Percentiles rank a stretch among this genome's conserved stretches.
These are phyloP conservation scores for Lucilia cuprina DNA, from an alignment of 1,140 invertebrate species.

Conservation along the genomic window DNA sequence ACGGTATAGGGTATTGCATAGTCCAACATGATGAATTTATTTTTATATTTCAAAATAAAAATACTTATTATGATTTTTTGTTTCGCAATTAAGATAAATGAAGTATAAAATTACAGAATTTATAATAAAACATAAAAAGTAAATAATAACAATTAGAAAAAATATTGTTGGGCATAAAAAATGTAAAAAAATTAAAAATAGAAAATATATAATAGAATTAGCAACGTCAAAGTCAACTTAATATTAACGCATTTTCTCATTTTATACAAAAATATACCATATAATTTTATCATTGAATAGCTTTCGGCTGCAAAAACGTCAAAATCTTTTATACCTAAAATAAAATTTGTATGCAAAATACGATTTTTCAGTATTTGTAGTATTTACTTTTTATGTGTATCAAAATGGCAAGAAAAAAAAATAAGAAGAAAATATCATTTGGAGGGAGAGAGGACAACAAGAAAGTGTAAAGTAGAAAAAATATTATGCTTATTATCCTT, in stretches of 20 bases:
- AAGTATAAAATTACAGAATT: background rate
- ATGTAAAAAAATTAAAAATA: background rate
- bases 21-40: too few species aligned
- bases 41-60: too few species aligned
- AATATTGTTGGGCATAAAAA: background rate
- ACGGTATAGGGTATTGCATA: too few species aligned
- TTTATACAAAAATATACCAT: background rate
- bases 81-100: background rate
- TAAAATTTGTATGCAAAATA: background rate
- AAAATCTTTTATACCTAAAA: background rate
- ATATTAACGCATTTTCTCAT: background rate
- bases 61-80: background rate
- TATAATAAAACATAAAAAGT: background rate
- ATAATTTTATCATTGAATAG: background rate
- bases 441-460: background rate
- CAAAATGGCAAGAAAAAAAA: background rate
- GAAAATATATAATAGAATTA: background rate
- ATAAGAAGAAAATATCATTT: background rate
- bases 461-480: background rate
- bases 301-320: background rate
- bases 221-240: background rate
- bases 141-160: background rate
- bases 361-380: background rate
- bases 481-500: slow-evolving; percentile 11
- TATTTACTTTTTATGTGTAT: background rate